Conservation (phyloP, 2,888 invertebrate species). For the Pasiphila rectangulata region DNA sequence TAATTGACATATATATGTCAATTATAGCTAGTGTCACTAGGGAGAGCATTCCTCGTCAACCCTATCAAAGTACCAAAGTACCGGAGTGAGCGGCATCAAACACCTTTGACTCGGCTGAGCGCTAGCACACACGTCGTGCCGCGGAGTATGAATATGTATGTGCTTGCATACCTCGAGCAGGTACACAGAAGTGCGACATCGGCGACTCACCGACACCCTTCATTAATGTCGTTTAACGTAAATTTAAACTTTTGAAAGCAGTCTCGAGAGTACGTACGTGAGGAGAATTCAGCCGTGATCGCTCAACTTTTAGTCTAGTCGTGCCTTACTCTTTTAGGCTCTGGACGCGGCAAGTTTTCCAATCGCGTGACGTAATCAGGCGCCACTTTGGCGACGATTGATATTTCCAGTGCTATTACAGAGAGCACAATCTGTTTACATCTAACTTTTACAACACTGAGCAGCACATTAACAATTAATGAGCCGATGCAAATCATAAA, state of each 20-base stretch:
- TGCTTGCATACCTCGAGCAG: slow-evolving; percentile 43
- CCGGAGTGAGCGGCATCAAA: slow-evolving; percentile 45
- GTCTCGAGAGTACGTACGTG: slow-evolving; percentile 63
- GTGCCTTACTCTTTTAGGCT: slow-evolving; percentile 56
- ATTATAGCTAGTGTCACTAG: too few species aligned
- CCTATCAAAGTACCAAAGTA: slow-evolving; percentile 32
- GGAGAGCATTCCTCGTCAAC: slow-evolving; percentile 29
- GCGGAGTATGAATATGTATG: slow-evolving; percentile 64
- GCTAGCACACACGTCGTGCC: slow-evolving; percentile 47
- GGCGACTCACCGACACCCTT: slow-evolving; percentile 53
- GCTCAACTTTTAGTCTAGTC: slow-evolving; percentile 59
- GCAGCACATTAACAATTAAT: slow-evolving; percentile 21
- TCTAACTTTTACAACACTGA: slow-evolving; percentile 20
- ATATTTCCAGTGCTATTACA: slow-evolving; percentile 37
- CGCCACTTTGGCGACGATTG: slow-evolving; percentile 60
- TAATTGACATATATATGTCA: neutral
- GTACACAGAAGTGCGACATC: slow-evolving; percentile 41
- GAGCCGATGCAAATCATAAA: slow-evolving; percentile 20
- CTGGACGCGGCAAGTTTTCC: slow-evolving; percentile 65
- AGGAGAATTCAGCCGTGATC: slow-evolving; percentile 48
- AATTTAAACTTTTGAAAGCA: slow-evolving; percentile 71
- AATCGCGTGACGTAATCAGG: slow-evolving; percentile 72
- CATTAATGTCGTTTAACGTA: slow-evolving; percentile 69
- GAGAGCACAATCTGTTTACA: slow-evolving; percentile 39
- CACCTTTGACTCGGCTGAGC: slow-evolving; percentile 63